Evolutionary conservation across 2,797 vertebrate genomes (phyloP), one percentile per base, ranked within the genome.

Genomic region (Ibycter americanus): DNA sequence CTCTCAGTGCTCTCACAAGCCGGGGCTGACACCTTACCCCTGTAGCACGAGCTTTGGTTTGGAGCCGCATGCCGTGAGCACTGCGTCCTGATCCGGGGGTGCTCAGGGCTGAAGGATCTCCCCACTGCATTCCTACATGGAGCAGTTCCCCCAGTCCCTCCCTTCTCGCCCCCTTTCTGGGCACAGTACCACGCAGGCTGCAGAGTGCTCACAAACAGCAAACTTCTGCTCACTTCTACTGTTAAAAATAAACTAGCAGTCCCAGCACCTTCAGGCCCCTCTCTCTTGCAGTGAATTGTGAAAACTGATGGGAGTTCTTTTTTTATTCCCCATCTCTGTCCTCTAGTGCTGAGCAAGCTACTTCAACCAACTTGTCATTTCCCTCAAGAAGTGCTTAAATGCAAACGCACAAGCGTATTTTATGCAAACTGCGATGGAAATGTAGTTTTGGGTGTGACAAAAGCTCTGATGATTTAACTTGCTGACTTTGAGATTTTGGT

Each of bases 281-380:
- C 22, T 77, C 25, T 81, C 32, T 26, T 63, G 42, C 25, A 78
- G 66, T 27, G 73, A 68, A 59, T 42, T 52, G 47, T 77, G 67
- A 83, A 82, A 79, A 83, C 22, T 5, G 1, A 31, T 31, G 29
- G 63, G 51, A 79, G 55, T 82, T 79, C 15, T 40, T 66, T 73
- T 85, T 81, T 51, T 40, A 86, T 49, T 91, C 34, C 66, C 31
- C 29, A 23, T 29, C 66, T 90, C 83, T 61, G 63, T 71, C 36
- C 62, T 83, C 36, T 49, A 84, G 42, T 40, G 85, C 95, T 91
- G 73, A 91, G 76, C 78, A 91, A 96, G 85, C 62, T 52, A 20
- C 66, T 91, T 55, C 79, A 79, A 49, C 38, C 42, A 55, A 76
- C 54, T 66, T 58, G 54, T 38, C 14, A 25, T 66, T 87, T 90